These are phyloP conservation scores for Luffia ferchaultella DNA, from an alignment of 2,888 invertebrate genomes.

Conservation along the genomic window DNA sequence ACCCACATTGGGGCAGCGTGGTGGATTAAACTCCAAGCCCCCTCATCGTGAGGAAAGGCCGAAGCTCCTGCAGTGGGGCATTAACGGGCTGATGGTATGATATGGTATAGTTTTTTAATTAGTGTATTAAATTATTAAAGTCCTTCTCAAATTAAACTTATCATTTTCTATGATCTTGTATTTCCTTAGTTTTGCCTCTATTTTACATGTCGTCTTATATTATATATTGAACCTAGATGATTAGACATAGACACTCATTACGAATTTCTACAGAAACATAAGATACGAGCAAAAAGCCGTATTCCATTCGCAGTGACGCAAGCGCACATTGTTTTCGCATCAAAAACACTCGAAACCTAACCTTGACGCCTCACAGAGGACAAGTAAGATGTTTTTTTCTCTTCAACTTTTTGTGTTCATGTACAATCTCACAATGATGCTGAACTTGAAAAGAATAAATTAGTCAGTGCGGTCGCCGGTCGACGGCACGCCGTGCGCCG, in stretches of 20 bases:
- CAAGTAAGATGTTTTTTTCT: constrained; percentile 27
- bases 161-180: too few species aligned
- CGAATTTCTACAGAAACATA: not conserved
- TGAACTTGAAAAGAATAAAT: constrained; percentile 52
- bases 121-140: too few species aligned
- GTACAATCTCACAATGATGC: constrained; percentile 42
- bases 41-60: too few species aligned
- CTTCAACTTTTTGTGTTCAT: constrained; percentile 42
- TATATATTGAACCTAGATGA: too few species aligned
- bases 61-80: too few species aligned
- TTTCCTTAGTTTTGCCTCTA: too few species aligned
- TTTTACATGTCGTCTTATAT: too few species aligned
- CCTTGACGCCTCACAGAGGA: constrained; percentile 36
- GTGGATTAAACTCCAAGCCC: too few species aligned
- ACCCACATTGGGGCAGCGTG: too few species aligned
- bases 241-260: not conserved
- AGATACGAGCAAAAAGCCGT: not conserved
- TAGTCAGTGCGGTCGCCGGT: constrained; percentile 39
- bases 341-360: constrained; percentile 26
- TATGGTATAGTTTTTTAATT: too few species aligned
- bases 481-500: constrained; percentile 13
- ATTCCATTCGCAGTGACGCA: constrained; percentile 19
- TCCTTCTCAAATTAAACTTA: too few species aligned
- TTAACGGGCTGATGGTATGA: too few species aligned
- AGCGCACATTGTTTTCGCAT: constrained; percentile 31